A percentile compares a stretch with the other conserved stretches of the same genome.
Conservation (phyloP, 2,113 vertebrate genomes). For the Cnemophilus loriae region DNA sequence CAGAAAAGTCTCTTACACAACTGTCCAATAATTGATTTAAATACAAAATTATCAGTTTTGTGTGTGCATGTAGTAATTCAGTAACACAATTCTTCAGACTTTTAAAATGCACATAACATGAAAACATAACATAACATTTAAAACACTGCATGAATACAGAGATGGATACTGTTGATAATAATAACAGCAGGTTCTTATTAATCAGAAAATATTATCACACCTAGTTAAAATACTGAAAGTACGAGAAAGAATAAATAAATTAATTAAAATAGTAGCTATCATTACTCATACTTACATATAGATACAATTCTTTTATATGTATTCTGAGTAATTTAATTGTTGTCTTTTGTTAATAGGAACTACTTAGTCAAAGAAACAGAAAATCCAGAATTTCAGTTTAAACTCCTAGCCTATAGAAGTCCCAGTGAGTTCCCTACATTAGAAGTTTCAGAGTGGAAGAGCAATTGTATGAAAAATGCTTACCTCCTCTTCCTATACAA, state of each 20-base stretch:
- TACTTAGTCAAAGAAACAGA: not conserved
- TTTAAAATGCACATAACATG: not conserved
- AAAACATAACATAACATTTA: not conserved
- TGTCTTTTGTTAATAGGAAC: not conserved
- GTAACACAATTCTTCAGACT: not conserved
- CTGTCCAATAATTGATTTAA: not conserved
- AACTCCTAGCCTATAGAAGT: not conserved
- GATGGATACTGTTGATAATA: not conserved
- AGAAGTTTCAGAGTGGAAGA: not conserved
- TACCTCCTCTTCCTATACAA: not conserved
- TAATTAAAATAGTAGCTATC: not conserved
- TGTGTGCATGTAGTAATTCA: too few relatives aligned
- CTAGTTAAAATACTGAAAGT: not conserved
- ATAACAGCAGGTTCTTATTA: not conserved
- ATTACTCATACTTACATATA: not conserved
- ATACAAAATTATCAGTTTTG: not conserved
- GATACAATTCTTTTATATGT: not conserved
- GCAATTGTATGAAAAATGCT: not conserved
- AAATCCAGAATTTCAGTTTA: not conserved
- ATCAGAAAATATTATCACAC: not conserved
- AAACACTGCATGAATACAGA: not conserved
- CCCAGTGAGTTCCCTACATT: not conserved
- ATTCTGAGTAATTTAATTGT: not conserved
- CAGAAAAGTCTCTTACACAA: not conserved
- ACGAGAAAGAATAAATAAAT: not conserved